These are phyloP conservation scores for Melanerpes aurifrons DNA, from an alignment of 2,113 vertebrate genomes.

Conservation along the genomic window DNA sequence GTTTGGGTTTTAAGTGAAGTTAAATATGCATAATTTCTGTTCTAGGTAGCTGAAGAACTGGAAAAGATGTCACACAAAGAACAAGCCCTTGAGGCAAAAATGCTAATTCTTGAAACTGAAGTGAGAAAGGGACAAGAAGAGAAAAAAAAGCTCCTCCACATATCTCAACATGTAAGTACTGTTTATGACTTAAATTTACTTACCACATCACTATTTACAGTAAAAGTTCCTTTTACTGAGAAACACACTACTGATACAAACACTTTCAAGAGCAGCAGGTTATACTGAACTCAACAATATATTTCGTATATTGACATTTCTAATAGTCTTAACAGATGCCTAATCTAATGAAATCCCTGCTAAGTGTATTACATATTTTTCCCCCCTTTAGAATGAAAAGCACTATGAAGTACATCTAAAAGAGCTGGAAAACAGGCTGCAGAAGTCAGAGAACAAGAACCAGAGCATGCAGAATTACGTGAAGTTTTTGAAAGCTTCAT, in stretches of 20 bases:
- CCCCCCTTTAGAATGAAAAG: constrained; percentile 79
- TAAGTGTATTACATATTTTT: neutral
- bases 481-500: constrained; percentile 87
- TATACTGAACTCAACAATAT: neutral
- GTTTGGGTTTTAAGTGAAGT: neutral
- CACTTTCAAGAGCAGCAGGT: neutral
- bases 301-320: neutral
- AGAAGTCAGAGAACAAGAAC: constrained; percentile 86
- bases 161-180: constrained; percentile 69
- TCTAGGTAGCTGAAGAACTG: constrained; percentile 83
- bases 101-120: constrained; percentile 83
- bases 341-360: neutral
- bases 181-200: neutral
- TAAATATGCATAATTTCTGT: neutral
- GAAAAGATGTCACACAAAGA: constrained; percentile 77
- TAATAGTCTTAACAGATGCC: neutral
- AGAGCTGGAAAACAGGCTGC: constrained; percentile 86
- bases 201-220: neutral
- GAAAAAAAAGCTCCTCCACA: constrained; percentile 75
- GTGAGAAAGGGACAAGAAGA: constrained; percentile 80
- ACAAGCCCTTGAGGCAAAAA: constrained; percentile 78
- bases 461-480: constrained; percentile 89
- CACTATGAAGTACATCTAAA: constrained; percentile 80
- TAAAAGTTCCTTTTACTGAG: neutral
- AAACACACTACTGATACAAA: neutral